Conservation (phyloP, 1,140 invertebrate genomes). For the Brachionus manjavacas region DNA sequence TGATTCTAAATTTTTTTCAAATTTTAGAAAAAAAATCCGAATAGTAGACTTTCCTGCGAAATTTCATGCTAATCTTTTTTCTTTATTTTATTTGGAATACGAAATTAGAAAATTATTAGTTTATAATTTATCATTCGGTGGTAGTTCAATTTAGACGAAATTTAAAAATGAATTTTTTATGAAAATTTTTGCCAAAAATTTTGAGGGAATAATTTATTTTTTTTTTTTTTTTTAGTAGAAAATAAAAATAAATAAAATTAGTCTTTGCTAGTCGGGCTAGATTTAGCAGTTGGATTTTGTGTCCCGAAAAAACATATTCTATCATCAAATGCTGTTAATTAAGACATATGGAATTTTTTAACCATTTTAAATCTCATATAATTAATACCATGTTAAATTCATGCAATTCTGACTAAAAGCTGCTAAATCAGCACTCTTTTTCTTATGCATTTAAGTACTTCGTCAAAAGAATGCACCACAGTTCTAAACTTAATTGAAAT, state of each 20-base stretch:
- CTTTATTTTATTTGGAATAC: not conserved
- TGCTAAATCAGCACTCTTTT: not conserved
- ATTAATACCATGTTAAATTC: no score
- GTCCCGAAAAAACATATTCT: not conserved
- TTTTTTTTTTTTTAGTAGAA: not conserved
- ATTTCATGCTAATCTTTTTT: not conserved
- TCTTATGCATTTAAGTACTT: not conserved
- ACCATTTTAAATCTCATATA: no score
- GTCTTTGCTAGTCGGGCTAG: not conserved
- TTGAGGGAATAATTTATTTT: not conserved
- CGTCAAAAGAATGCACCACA: not conserved
- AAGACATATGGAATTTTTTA: no score
- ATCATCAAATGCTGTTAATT: no score
- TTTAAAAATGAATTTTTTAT: conserved; percentile 1
- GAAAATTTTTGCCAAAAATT: not conserved
- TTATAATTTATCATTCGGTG: not conserved
- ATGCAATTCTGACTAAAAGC: not conserved
- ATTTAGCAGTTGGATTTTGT: not conserved
- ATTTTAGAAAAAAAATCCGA: not conserved
- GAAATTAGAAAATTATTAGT: conserved; percentile 7
- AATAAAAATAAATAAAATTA: not conserved
- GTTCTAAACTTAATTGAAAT: not conserved
- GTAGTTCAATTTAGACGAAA: not conserved
- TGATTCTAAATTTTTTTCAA: not conserved
- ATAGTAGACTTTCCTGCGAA: not conserved